These are phyloP conservation scores for Epinephelus malabaricus DNA, from an alignment of 2,797 vertebrate species.

Conservation along the genomic window DNA sequence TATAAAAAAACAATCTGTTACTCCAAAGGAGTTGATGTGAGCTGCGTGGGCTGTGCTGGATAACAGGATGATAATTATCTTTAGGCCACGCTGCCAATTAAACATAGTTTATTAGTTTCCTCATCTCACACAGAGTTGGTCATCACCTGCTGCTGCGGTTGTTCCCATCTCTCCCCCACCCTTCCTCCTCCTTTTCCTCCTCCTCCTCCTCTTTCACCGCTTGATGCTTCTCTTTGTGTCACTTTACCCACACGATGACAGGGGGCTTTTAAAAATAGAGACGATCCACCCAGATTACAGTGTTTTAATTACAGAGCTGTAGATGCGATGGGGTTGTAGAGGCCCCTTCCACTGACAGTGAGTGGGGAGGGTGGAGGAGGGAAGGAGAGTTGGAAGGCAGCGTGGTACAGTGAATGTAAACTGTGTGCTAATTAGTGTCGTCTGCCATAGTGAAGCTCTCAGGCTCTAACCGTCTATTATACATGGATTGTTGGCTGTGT, in stretches of 20 bases:
- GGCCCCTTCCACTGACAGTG: constrained; percentile 69
- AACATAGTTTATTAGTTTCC: constrained; percentile 60
- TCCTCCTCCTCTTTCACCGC: constrained; percentile 48
- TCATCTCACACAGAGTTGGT: constrained; percentile 56
- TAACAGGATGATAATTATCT: constrained; percentile 47
- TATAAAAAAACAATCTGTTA: constrained; percentile 29
- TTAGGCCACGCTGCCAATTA: constrained; percentile 59
- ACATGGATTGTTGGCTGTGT: constrained; percentile 31
- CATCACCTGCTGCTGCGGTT: constrained; percentile 72
- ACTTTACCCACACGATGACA: constrained; percentile 76
- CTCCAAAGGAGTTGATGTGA: constrained; percentile 31
- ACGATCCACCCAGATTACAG: constrained; percentile 83
- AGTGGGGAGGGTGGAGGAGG: constrained; percentile 51
- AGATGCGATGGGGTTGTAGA: constrained; percentile 70
- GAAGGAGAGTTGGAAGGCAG: constrained; percentile 47
- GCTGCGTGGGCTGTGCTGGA: constrained; percentile 35
- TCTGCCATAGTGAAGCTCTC: constrained; percentile 48
- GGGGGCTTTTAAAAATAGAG: constrained; percentile 85
- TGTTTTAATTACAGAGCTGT: constrained; percentile 88
- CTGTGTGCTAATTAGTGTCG: constrained; percentile 74
- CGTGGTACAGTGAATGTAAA: constrained; percentile 68
- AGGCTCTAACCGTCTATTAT: constrained; percentile 56
- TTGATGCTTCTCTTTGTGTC: constrained; percentile 73
- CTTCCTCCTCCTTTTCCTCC: neutral
- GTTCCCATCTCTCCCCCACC: constrained; percentile 8